phyloP scores from a whole-genome alignment of 2,797 vertebrate species.

The Myotis vivesi region DNA sequence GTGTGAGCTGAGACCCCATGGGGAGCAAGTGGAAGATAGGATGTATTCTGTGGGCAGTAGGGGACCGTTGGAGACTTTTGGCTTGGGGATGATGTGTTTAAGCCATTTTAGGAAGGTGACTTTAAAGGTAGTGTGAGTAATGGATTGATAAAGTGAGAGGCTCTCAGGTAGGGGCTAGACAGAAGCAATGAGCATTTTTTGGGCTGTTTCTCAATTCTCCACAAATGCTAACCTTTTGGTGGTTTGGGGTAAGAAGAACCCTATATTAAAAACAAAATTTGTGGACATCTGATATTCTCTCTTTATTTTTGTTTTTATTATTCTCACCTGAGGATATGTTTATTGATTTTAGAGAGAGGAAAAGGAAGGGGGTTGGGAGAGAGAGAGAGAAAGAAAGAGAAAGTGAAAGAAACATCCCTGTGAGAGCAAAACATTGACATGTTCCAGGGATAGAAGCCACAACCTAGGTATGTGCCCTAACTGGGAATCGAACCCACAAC shows the following conservation, averaged over 20 bases:
- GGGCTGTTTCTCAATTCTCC: background rate
- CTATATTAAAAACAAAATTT: background rate
- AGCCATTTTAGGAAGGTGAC: background rate
- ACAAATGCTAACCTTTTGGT: background rate
- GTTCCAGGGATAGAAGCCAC: background rate
- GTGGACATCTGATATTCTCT: background rate
- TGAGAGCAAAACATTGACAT: background rate
- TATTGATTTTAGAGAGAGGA: background rate
- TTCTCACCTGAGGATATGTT: background rate
- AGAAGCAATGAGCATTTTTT: background rate
- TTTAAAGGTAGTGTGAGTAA: background rate
- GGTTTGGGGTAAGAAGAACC: background rate
- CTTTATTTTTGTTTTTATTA: background rate
- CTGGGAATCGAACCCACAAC: background rate
- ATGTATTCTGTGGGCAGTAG: background rate
- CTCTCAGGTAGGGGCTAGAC: background rate
- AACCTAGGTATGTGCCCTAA: background rate
- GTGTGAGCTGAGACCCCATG: background rate
- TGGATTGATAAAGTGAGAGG: background rate
- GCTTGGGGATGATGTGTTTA: fast-evolving
- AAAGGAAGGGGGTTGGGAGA: background rate
- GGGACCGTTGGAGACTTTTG: background rate
- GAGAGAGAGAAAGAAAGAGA: no score
- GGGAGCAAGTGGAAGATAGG: background rate
- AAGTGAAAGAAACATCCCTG: background rate